A percentile compares a stretch with the other conserved stretches of the same genome.
phyloP scores from a whole-genome alignment of 2,888 invertebrate genomes.

The Apamea sordens region DNA sequence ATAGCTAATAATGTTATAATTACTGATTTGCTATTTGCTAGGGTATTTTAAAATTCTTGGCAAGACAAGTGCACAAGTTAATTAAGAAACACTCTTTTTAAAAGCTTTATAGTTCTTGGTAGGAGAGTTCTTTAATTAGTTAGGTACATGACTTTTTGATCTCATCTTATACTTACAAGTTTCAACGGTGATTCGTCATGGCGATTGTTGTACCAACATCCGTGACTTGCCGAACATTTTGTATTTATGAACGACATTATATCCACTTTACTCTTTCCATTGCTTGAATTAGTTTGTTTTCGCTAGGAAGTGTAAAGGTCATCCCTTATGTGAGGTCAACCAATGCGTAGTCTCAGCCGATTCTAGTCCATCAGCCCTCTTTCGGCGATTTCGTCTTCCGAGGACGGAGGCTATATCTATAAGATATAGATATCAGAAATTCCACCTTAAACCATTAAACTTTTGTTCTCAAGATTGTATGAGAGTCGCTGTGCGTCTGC shows the following conservation, averaged over 20 bases:
- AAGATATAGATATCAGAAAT: neutral
- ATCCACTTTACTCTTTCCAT: neutral
- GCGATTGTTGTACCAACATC: neutral
- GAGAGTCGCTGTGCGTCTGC: no score
- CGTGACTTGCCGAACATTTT: neutral
- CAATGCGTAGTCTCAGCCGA: neutral
- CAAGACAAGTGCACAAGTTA: neutral
- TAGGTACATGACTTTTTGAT: neutral
- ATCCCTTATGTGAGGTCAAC: neutral
- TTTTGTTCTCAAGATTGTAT: neutral
- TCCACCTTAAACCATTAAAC: neutral
- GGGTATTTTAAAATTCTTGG: conserved; percentile 8
- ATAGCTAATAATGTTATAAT: conserved; percentile 28
- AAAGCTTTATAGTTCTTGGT: neutral
- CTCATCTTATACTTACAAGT: neutral
- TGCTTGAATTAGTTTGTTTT: neutral
- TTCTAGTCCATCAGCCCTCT: neutral
- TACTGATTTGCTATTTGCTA: conserved; percentile 28
- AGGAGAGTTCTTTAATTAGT: neutral
- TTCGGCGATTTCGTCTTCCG: neutral
- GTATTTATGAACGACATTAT: neutral
- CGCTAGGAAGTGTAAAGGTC: neutral
- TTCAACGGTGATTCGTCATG: neutral
- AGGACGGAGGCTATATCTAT: neutral
- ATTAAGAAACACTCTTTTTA: neutral